phyloP scores from a whole-genome alignment of 2,888 invertebrate genomes.

The Eupithecia pulchellata region DNA sequence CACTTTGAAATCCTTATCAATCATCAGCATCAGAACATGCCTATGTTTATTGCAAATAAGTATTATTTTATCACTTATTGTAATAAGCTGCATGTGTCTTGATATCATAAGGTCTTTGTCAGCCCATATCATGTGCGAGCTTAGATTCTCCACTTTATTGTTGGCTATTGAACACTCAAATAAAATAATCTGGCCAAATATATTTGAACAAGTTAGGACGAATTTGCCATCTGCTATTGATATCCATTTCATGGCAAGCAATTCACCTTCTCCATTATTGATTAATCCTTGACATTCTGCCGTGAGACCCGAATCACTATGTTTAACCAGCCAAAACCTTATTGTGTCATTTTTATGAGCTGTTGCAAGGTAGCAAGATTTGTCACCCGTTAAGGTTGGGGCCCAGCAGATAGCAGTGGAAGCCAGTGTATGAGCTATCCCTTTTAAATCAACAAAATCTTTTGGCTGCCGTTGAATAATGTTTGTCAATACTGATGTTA shows the following conservation, averaged over 20 bases:
- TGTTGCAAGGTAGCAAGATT: constrained; percentile 66
- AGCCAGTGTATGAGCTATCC: constrained; percentile 57
- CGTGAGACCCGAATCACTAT: constrained; percentile 39
- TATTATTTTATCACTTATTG: constrained; percentile 54
- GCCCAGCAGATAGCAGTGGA: constrained; percentile 70
- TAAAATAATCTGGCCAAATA: constrained; percentile 60
- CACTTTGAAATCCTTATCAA: constrained; percentile 57
- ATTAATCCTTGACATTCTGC: constrained; percentile 50
- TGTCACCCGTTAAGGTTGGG: constrained; percentile 50
- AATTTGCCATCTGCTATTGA: constrained; percentile 49
- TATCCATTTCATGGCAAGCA: constrained; percentile 63
- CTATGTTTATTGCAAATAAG: constrained; percentile 70
- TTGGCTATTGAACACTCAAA: constrained; percentile 54
- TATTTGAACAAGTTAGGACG: constrained; percentile 59
- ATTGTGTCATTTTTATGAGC: constrained; percentile 68
- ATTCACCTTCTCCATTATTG: constrained; percentile 53
- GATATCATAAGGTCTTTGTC: constrained; percentile 69
- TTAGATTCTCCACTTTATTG: constrained; percentile 45
- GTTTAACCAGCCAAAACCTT: constrained; percentile 64
- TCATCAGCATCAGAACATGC: constrained; percentile 63
- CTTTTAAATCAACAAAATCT: constrained; percentile 56
- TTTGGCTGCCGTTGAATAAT: constrained; percentile 33
- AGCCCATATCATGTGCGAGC: constrained; percentile 58
- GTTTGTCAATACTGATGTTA: constrained; percentile 52
- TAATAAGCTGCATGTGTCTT: constrained; percentile 52